These are phyloP conservation scores for Cyprinodon diabolis DNA, from an alignment of 2,797 vertebrate genomes.

Conservation along the genomic window DNA sequence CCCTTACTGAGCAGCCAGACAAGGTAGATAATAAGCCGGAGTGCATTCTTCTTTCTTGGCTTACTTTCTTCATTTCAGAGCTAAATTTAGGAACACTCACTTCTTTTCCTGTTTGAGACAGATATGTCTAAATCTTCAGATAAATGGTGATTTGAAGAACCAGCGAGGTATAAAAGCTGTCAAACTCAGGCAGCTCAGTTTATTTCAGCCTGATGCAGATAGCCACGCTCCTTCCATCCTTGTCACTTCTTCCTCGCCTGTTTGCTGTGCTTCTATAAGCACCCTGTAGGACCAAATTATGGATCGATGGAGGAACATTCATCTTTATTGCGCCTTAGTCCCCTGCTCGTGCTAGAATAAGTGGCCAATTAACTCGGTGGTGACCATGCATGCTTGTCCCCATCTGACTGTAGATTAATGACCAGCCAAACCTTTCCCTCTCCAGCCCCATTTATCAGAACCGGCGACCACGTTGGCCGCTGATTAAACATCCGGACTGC, in stretches of 20 bases:
- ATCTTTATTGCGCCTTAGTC: conserved; percentile 79
- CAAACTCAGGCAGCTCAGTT: background rate
- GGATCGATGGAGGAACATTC: conserved; percentile 81
- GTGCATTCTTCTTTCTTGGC: conserved; percentile 48
- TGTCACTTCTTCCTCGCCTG: conserved; percentile 46
- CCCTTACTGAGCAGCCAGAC: conserved; percentile 53
- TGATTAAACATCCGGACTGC: conserved; percentile 83
- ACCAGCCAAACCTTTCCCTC: conserved; percentile 85
- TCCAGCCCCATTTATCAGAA: conserved; percentile 92
- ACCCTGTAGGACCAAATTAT: conserved; percentile 73
- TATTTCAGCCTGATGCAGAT: conserved; percentile 19
- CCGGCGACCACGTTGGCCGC: conserved; percentile 87
- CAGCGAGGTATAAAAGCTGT: background rate
- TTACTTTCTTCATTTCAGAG: conserved; percentile 21
- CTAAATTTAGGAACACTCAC: background rate
- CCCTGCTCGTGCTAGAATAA: conserved; percentile 79
- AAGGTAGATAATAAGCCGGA: conserved; percentile 45
- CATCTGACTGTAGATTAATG: conserved; percentile 89
- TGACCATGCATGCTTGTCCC: conserved; percentile 87
- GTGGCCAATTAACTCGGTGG: conserved; percentile 82
- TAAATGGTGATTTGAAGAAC: conserved; percentile 24
- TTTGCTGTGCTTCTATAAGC: conserved; percentile 72
- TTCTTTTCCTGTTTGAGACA: background rate
- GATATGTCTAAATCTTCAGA: background rate
- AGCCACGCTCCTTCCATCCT: background rate